Base-by-base conservation (phyloP, 2,888 invertebrate species). In the Eristalinus sepulchralis region DNA sequence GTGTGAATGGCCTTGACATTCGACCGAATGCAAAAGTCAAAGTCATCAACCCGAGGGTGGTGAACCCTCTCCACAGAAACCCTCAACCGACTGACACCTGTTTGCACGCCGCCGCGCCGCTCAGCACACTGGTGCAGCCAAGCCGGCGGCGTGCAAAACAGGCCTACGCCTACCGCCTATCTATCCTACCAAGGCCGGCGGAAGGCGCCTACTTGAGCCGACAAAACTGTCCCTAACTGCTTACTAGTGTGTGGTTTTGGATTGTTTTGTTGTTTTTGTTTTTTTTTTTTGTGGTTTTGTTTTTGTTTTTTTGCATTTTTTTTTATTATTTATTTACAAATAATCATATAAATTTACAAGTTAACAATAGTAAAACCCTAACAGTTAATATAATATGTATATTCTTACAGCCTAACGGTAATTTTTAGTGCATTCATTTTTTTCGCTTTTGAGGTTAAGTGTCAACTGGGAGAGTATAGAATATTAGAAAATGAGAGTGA, bases 261-360 rank as follows among this genome's bases (percentile, higher is more conserved):
- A 89, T 91, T 77, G 88, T 87, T 87, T 88, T 72, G 73, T 79
- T 88, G 84, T 81, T 85, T 75, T 86, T 86, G 76, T 27, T 84
- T 81, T 76, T 88, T 79, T 85, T 75, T 84, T 87, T 84, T 77
- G 47, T 78, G 88, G 78, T 88, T 84, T 87, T 89, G 88, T 89
- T 82, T 88, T 76, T 73, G 89, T 89, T 90, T 91, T 91, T 91
- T 90, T 89, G 89, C 89, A 89, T 90, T 89, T 88, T 89, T 89
- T 91, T 91, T 91, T 91, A 90, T 90, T 88, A 90, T 90, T 92
- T 92, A 91, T 91, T 91, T 92, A 92, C 91, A 92, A 90, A 89
- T 89, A 93, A 92, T 92, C 91, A 91, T 91, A 91, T 92, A 91
- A 92, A 83, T 82, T 83, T 88, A 88, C 75, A 87, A 87, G 72